Base-by-base conservation (phyloP, 2,797 vertebrate species). In the Periophthalmus magnuspinnatus region DNA sequence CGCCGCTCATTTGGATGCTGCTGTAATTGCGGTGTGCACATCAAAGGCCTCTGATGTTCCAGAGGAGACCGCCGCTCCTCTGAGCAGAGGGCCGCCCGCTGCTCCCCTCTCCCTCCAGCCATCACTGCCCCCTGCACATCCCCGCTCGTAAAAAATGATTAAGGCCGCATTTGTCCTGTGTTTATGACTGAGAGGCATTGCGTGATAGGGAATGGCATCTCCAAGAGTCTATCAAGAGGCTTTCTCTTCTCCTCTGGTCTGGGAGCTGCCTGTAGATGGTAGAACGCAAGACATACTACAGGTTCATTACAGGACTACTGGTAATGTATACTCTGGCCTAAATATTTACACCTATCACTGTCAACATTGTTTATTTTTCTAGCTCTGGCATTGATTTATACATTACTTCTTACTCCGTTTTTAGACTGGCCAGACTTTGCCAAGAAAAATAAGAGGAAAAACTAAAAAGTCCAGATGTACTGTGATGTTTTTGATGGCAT, bases 71-170 rank as follows among this genome's bases (percentile, higher is more conserved):
- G 94, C 94, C 93, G 92, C 94, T 92, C 86, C 95, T 95, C 96
- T 93, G 93, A 94, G 94, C 93, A 95, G 94, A 88, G 85, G 90
- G 84, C 88, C 81, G 88, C 89, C 89, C 85, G 90, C 95, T 95
- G 96, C 93, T 94, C 94, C 94, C 95, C 94, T 95, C 95, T 95
- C 93, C 96, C 95, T 95, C 94, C 90, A 95, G 95, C 95, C 95
- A 95, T 94, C 92, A 92, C 94, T 97, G 95, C 96, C 95, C 95
- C 95, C 95, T 95, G 95, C 95, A 94, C 96, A 97, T 97, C 95
- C 95, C 95, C 93, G 95, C 96, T 98, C 94, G 91, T 99, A 98
- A 98, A 98, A 97, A 96, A 96, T 96, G 95, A 97, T 97, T 97
- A 97, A 96, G 96, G 95, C 96, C 92, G 95, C 96, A 95, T 97